Percentiles rank a stretch among this genome's conserved stretches.
These are phyloP conservation scores for Quiscalus mexicanus DNA, from an alignment of 2,113 vertebrate genomes.

Conservation along the genomic window DNA sequence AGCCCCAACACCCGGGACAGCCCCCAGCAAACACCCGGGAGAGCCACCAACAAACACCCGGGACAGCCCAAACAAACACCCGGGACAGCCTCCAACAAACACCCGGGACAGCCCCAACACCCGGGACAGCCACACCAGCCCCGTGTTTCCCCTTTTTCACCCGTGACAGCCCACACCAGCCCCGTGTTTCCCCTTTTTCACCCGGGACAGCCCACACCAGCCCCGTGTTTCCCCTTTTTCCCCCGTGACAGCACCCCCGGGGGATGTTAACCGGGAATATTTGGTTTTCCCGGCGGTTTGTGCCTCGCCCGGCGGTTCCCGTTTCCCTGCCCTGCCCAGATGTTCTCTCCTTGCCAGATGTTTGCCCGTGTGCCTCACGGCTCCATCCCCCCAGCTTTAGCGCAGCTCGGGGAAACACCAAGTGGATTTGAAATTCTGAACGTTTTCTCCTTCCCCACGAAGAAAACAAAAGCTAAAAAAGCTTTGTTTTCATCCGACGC, in stretches of 20 bases:
- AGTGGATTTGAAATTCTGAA: fast-evolving
- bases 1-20: no score
- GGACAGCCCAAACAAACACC: no score
- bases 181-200: fast-evolving
- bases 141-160: no score
- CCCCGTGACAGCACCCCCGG: fast-evolving
- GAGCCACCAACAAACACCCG: no score
- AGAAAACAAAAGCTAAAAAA: not conserved
- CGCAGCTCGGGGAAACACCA: not conserved
- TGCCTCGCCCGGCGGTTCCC: fast-evolving
- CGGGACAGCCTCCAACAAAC: no score
- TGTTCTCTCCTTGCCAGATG: not conserved
- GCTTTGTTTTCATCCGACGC: fast-evolving
- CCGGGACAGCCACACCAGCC: no score
- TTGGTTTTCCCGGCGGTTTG: fast-evolving
- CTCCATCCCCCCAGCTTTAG: not conserved
- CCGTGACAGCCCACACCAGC: no score
- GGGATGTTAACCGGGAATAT: fast-evolving
- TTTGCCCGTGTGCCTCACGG: not conserved
- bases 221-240: fast-evolving
- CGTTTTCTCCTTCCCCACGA: fast-evolving
- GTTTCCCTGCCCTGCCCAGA: not conserved
- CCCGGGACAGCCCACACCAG: no score
- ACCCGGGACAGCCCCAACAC: no score
- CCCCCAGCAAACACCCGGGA: no score